Evolutionary conservation across 2,113 vertebrate genomes (phyloP).

Genomic region (Brachyhypopomus gauderio): DNA sequence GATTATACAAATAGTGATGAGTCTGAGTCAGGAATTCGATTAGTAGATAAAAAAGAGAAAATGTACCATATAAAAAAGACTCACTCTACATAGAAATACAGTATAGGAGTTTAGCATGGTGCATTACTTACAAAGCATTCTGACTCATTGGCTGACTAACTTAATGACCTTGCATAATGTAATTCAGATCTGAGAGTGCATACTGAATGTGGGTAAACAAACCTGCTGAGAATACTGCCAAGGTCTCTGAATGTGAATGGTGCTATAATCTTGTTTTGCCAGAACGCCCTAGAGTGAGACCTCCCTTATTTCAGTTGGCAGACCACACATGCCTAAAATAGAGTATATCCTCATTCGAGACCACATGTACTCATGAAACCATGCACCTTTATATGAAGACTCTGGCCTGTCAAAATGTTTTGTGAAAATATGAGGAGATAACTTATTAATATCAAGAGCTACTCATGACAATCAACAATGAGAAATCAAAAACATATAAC

Average conservation of each 20-base stretch:
- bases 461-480: too few species aligned
- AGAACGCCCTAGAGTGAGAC: neutral
- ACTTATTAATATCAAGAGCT: too few species aligned
- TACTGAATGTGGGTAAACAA: slow-evolving; percentile 14
- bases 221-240: slow-evolving; percentile 1
- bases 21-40: neutral
- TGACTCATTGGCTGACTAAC: slow-evolving; percentile 29
- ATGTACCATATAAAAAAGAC: neutral
- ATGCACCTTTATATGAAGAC: too few species aligned
- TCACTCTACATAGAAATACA: too few species aligned
- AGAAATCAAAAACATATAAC: too few species aligned
- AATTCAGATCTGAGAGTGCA: slow-evolving; percentile 12
- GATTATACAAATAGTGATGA: neutral
- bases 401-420: too few species aligned
- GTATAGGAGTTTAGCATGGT: neutral
- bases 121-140: neutral
- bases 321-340: too few species aligned
- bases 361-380: too few species aligned
- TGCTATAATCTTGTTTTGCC: neutral
- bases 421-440: too few species aligned
- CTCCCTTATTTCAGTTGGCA: neutral
- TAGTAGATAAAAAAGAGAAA: neutral
- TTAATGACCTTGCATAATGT: slow-evolving; percentile 38
- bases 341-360: too few species aligned
- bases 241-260: neutral